phyloP scores from a whole-genome alignment of 2,113 vertebrate species.

The Lophura nycthemera region DNA sequence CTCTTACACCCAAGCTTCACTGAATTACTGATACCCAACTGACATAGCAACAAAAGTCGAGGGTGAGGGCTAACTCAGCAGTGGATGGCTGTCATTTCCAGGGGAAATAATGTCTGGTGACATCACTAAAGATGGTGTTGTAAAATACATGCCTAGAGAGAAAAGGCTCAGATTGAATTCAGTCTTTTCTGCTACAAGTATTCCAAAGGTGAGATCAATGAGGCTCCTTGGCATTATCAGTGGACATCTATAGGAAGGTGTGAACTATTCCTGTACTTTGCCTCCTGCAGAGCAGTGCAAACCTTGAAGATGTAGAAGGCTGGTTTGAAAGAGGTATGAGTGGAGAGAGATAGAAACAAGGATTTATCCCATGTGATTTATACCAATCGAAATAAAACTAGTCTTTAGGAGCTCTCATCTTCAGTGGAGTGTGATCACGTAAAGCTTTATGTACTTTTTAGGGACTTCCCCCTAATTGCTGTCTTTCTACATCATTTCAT shows the following conservation, averaged over 20 bases:
- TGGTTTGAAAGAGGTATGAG: neutral
- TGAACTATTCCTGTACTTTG: neutral
- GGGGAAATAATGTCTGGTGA: neutral
- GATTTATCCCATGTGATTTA: neutral
- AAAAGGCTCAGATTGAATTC: neutral
- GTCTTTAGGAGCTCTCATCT: neutral
- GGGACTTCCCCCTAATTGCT: neutral
- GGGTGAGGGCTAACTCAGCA: neutral
- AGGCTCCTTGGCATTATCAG: neutral
- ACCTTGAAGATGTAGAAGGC: neutral
- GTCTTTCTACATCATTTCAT: fast-evolving
- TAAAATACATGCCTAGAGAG: neutral
- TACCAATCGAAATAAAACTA: neutral
- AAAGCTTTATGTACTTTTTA: neutral
- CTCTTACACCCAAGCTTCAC: neutral
- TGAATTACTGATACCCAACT: neutral
- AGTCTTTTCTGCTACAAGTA: neutral
- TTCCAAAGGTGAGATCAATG: too few relatives aligned
- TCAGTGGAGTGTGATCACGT: neutral
- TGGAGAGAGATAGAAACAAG: neutral
- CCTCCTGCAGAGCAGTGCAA: neutral
- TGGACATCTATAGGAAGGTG: neutral
- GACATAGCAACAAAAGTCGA: neutral
- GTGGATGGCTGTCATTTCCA: neutral
- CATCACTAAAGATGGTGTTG: neutral